Conservation (phyloP, 2,797 vertebrate genomes). For the Danionella dracula region DNA sequence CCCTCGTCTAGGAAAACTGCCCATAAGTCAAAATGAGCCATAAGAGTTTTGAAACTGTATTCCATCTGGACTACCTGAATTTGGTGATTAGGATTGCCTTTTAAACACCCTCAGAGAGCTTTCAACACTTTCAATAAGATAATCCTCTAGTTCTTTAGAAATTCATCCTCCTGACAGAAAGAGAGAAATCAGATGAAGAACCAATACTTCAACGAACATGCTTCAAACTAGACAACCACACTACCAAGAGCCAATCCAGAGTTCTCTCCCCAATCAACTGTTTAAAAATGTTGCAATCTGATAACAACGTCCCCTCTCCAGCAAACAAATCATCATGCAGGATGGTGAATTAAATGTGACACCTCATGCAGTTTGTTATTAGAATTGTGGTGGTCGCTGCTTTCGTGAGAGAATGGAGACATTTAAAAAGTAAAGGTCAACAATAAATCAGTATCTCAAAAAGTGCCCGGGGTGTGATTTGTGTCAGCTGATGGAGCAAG, state of each 20-base stretch:
- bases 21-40: constrained; percentile 58
- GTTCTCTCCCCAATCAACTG: constrained; percentile 4
- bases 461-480: constrained; percentile 35
- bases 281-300: constrained; percentile 11
- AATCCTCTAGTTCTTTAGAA: constrained; percentile 64
- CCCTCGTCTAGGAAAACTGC: constrained; percentile 51
- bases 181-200: constrained; percentile 27
- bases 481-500: constrained; percentile 15
- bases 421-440: constrained; percentile 52
- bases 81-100: constrained; percentile 62
- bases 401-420: constrained; percentile 45
- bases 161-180: constrained; percentile 53
- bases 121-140: constrained; percentile 49
- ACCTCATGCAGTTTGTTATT: constrained; percentile 40
- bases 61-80: constrained; percentile 65
- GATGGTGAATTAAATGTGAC: constrained; percentile 37
- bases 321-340: constrained; percentile 27
- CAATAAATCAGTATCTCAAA: constrained; percentile 46
- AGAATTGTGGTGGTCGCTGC: constrained; percentile 8
- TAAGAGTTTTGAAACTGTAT: constrained; percentile 56
- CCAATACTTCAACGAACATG: constrained; percentile 53
- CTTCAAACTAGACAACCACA: neutral
- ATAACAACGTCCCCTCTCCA: constrained; percentile 11
- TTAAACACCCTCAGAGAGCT: constrained; percentile 57
- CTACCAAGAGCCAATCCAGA: neutral